Evolutionary conservation across 2,113 vertebrate genomes (phyloP).

Genomic region (Chamaetylas fuelleborni): DNA sequence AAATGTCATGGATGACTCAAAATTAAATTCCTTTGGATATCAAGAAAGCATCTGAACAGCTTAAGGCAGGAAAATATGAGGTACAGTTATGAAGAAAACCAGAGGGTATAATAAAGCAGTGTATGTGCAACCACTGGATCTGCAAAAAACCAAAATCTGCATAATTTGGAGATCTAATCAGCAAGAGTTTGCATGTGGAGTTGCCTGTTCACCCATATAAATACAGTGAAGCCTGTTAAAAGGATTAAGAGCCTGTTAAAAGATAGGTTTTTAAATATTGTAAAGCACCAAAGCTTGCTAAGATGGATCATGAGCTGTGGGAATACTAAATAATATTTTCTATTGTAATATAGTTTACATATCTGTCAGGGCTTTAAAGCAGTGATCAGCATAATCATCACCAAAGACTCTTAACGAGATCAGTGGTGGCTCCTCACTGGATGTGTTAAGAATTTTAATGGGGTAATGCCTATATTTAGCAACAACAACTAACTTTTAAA

Average conservation of each 20-base stretch:
- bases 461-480: background rate
- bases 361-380: background rate
- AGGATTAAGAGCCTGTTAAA: background rate
- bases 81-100: conserved; percentile 1
- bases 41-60: conserved; percentile 25
- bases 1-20: background rate
- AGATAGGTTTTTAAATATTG: background rate
- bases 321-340: background rate
- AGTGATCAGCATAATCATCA: background rate
- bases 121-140: background rate
- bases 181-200: conserved; percentile 1
- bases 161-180: conserved; percentile 42
- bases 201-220: background rate
- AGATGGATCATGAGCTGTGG: background rate
- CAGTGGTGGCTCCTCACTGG: background rate
- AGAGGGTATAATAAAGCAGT: background rate
- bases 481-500: background rate
- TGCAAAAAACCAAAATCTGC: background rate
- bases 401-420: conserved; percentile 3
- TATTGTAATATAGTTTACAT: background rate
- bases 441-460: conserved; percentile 14
- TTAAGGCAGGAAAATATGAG: background rate
- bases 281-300: background rate
- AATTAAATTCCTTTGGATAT: conserved; percentile 12
- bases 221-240: background rate